phyloP scores from a whole-genome alignment of 1,140 invertebrate genomes.

The Zaprionus camerounensis region DNA sequence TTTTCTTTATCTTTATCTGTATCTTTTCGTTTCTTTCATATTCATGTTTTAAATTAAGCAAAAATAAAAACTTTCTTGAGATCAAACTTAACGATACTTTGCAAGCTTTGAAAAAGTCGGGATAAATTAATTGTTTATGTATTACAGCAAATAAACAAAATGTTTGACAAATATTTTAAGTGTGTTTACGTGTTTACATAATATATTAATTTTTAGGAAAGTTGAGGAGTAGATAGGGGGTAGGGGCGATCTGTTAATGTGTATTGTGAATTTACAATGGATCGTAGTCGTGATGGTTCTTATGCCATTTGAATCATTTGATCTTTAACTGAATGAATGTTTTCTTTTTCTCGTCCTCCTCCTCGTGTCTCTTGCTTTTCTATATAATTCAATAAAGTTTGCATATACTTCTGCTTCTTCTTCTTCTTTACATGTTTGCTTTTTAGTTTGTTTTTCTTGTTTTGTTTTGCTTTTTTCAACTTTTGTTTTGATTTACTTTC shows the following conservation, averaged over 20 bases:
- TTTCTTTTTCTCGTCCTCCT: conserved; percentile 14
- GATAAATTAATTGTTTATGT: conserved; percentile 39
- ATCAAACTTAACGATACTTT: conserved; percentile 83
- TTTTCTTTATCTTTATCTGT: conserved; percentile 36
- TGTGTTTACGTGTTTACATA: conserved; percentile 49
- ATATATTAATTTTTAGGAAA: conserved; percentile 33
- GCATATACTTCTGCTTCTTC: conserved; percentile 44
- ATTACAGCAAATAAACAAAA: conserved; percentile 25
- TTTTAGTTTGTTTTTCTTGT: conserved; percentile 30
- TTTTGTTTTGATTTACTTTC: conserved; percentile 34
- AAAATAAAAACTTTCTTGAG: conserved; percentile 78
- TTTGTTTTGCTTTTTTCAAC: conserved; percentile 69
- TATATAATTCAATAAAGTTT: conserved; percentile 72
- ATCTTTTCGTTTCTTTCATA: conserved; percentile 45
- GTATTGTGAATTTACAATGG: conserved; percentile 45
- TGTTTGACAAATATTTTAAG: conserved; percentile 24
- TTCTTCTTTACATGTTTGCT: conserved; percentile 40
- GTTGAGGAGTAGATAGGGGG: conserved; percentile 12
- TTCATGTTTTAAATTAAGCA: conserved; percentile 74
- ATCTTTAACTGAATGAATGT: conserved; percentile 29
- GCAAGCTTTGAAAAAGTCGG: conserved; percentile 60
- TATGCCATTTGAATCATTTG: conserved; percentile 22
- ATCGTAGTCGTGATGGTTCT: conserved; percentile 17
- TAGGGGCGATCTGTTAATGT: conserved; percentile 19
- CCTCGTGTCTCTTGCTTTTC: conserved; percentile 46